These are phyloP conservation scores for Galendromus occidentalis DNA, from an alignment of 1,140 invertebrate species.

Conservation along the genomic window DNA sequence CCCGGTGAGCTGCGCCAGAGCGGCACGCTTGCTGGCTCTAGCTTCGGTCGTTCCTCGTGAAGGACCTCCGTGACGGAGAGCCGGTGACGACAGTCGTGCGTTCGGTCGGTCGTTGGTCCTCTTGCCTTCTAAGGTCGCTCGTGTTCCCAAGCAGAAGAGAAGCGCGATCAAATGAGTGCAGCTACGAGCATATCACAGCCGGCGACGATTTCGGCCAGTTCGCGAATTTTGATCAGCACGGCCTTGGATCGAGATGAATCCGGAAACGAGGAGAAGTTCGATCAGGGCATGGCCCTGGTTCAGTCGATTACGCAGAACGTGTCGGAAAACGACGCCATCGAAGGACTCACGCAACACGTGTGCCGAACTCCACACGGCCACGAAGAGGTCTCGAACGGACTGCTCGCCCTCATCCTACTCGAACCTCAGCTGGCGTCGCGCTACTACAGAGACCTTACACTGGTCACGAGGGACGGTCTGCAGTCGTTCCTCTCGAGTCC, in stretches of 20 bases:
- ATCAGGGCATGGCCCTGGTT: background rate
- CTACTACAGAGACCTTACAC: slow-evolving; percentile 69
- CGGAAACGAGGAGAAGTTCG: background rate
- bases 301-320: background rate
- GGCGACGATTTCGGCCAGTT: background rate
- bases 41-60: no score
- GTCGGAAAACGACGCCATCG: slow-evolving; percentile 58
- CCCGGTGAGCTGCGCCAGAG: no score
- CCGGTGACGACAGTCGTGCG: no score
- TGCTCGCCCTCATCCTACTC: slow-evolving; percentile 67
- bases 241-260: background rate
- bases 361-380: slow-evolving; percentile 39
- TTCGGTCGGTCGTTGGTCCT: no score
- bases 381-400: slow-evolving; percentile 66
- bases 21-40: no score
- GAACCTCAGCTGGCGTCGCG: slow-evolving; percentile 36
- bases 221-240: background rate
- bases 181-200: no score
- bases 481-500: slow-evolving; percentile 53
- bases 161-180: no score
- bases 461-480: slow-evolving; percentile 70
- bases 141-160: no score
- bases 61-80: no score
- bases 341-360: slow-evolving; percentile 37
- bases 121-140: no score